Conservation (phyloP, 2,888 invertebrate species). For the Latrodectus hesperus region DNA sequence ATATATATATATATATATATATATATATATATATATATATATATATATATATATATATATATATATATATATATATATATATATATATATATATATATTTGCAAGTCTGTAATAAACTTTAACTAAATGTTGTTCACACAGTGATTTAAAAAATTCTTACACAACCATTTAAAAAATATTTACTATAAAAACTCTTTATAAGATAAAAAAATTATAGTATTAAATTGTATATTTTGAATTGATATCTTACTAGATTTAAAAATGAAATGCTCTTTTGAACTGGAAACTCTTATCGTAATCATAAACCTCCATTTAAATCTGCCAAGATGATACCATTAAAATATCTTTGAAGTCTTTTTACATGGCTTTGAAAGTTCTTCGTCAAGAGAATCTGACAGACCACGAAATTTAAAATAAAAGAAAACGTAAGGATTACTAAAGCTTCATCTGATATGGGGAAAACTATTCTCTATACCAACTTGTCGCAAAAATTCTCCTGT, state of each 20-base stretch:
- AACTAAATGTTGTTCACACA: no score
- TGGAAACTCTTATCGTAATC: background rate
- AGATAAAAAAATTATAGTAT: no score
- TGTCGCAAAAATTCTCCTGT: conserved; percentile 25
- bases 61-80: conserved; percentile 23
- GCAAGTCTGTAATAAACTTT: background rate
- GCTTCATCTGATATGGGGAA: background rate
- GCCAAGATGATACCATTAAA: background rate
- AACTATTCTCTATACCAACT: conserved; percentile 3
- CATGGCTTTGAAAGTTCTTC: background rate
- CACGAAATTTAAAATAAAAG: background rate
- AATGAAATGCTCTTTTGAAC: background rate
- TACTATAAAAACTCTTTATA: no score
- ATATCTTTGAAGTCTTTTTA: background rate
- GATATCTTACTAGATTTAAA: no score
- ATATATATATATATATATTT: conserved; percentile 20
- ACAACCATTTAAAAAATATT: no score
- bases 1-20: conserved; percentile 25
- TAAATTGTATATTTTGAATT: no score
- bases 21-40: conserved; percentile 25
- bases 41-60: conserved; percentile 25
- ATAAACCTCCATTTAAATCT: background rate
- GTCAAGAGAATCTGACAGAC: background rate
- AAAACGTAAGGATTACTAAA: background rate
- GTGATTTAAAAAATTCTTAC: no score